Evolutionary conservation across 2,888 invertebrate genomes (phyloP).

Genomic region (Mactromeris polynyma): DNA sequence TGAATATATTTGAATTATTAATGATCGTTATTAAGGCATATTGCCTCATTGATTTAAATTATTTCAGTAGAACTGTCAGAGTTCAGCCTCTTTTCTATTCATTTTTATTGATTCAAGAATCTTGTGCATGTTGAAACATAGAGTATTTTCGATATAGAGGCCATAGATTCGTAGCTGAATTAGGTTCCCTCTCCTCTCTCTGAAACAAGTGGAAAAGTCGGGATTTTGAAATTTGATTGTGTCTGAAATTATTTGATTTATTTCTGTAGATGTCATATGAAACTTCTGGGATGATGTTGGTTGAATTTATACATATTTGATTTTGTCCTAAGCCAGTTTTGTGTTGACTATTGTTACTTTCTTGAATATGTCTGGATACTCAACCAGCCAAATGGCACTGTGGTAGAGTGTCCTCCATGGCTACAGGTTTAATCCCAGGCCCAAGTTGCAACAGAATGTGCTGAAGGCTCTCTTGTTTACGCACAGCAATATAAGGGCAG

Average conservation of each 20-base stretch:
- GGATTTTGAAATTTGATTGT: not conserved
- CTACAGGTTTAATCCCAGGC: too few species aligned
- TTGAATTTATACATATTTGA: not conserved
- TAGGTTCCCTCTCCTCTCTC: not conserved
- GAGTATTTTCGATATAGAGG: not conserved
- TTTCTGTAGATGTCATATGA: conserved; percentile 1
- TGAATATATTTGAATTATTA: conserved; percentile 11
- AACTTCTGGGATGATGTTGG: not conserved
- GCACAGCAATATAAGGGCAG: too few species aligned
- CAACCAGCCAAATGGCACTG: not conserved
- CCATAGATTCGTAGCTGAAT: not conserved
- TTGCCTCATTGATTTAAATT: conserved; percentile 9
- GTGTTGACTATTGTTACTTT: not conserved
- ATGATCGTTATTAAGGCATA: conserved; percentile 3
- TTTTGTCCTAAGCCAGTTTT: not conserved
- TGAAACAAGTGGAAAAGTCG: not conserved
- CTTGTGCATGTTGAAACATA: not conserved
- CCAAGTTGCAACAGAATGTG: too few species aligned
- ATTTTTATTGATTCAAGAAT: not conserved
- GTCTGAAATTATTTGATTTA: not conserved
- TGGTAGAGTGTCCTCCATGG: too few species aligned
- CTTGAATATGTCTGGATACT: not conserved
- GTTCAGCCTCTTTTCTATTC: conserved; percentile 15
- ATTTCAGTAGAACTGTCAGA: not conserved
- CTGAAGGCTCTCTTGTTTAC: too few species aligned